phyloP scores from a whole-genome alignment of 2,797 vertebrate species.

The Jordanella pulchra region DNA sequence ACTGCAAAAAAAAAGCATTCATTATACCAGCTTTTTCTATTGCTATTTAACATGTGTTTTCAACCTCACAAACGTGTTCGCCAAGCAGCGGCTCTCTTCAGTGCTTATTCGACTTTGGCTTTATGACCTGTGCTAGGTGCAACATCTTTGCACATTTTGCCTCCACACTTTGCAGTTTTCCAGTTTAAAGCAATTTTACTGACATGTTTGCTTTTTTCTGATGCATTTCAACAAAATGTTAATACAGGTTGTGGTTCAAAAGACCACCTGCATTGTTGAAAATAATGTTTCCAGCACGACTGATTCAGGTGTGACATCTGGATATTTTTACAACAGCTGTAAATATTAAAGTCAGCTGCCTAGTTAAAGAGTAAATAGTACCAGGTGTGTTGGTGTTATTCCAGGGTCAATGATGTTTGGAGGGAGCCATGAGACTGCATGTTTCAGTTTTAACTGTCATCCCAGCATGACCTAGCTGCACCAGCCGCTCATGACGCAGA shows the following conservation, averaged over 20 bases:
- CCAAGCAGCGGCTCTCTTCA: not conserved
- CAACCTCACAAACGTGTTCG: not conserved
- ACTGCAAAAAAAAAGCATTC: not conserved
- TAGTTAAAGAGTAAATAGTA: conserved; percentile 16
- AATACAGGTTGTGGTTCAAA: not conserved
- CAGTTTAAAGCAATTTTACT: no score
- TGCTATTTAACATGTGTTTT: not conserved
- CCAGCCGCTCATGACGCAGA: conserved; percentile 50
- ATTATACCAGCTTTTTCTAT: not conserved
- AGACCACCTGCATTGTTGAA: not conserved
- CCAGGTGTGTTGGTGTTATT: conserved; percentile 32
- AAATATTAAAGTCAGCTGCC: conserved; percentile 25
- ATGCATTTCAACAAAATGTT: not conserved
- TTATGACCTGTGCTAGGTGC: conserved; percentile 2
- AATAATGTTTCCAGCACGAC: conserved; percentile 10
- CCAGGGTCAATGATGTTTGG: conserved; percentile 38
- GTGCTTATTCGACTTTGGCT: not conserved
- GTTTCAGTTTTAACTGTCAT: conserved; percentile 61
- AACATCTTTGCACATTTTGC: not conserved
- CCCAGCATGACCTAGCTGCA: conserved; percentile 57
- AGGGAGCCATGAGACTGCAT: conserved; percentile 34
- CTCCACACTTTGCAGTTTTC: not conserved
- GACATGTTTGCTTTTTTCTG: not conserved
- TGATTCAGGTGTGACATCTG: not conserved
- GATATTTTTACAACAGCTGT: conserved; percentile 9